phyloP scores from a whole-genome alignment of 92 coral and sea anemone genomes.

The Phymanthus crucifer region DNA sequence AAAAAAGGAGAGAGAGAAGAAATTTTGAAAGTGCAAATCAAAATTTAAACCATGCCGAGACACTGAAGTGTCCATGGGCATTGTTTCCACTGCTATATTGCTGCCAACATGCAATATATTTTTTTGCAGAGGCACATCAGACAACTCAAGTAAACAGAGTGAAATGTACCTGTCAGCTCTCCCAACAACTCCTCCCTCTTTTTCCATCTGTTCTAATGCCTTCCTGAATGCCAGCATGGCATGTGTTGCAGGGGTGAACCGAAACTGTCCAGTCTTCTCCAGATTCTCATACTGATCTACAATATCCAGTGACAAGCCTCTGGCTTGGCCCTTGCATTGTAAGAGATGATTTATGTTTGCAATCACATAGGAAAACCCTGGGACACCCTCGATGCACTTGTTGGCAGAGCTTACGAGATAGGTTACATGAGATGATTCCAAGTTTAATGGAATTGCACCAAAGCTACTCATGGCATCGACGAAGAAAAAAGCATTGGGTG shows the following conservation, averaged over 20 bases:
- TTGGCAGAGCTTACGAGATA: slow-evolving; percentile 98
- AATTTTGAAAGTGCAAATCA: no score
- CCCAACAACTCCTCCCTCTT: slow-evolving; percentile 94
- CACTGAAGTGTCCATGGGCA: no score
- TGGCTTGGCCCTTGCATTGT: slow-evolving; percentile 82
- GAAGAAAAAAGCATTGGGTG: slow-evolving; percentile 85
- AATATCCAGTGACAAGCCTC: slow-evolving; percentile 81
- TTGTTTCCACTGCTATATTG: no score
- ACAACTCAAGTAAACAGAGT: not conserved
- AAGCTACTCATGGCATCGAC: slow-evolving; percentile 99
- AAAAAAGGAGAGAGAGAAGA: not conserved
- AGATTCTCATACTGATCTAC: slow-evolving; percentile 90
- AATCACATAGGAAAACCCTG: slow-evolving; percentile 91
- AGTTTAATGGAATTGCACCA: slow-evolving; percentile 93
- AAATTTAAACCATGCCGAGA: no score
- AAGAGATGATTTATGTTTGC: slow-evolving; percentile 73
- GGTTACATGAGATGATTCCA: slow-evolving; percentile 70
- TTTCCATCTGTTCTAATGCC: slow-evolving; percentile 73
- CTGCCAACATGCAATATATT: no score
- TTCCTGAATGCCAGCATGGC: slow-evolving; percentile 93
- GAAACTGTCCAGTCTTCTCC: slow-evolving; percentile 87
- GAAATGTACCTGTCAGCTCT: slow-evolving; percentile 86
- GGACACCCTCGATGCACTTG: slow-evolving; percentile 97
- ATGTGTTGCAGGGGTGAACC: slow-evolving; percentile 98
- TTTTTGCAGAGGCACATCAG: no score